Percentiles rank a stretch among this genome's conserved stretches.
Evolutionary conservation across 2,113 vertebrate species (phyloP).

Genomic region (Oryzias melastigma): DNA sequence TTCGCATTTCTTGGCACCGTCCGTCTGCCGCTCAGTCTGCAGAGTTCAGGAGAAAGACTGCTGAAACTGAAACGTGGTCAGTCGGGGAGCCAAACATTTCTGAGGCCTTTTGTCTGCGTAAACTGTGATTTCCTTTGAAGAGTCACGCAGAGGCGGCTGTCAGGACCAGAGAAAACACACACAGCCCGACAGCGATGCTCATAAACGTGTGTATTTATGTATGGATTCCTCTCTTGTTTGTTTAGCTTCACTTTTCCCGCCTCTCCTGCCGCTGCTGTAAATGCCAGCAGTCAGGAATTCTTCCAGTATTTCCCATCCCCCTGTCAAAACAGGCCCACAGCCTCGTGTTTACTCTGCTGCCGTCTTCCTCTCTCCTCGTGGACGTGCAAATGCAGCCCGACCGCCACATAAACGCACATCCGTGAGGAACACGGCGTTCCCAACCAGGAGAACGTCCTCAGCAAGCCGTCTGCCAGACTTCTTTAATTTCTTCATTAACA

Average conservation of each 20-base stretch:
- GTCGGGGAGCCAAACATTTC: conserved; percentile 19
- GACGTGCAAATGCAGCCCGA: conserved; percentile 20
- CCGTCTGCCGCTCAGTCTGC: conserved; percentile 16
- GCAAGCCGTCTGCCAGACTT: neutral
- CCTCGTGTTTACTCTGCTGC: conserved; percentile 48
- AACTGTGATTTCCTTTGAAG: conserved; percentile 12
- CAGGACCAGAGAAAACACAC: neutral
- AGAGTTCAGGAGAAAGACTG: conserved; percentile 24
- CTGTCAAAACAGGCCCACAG: conserved; percentile 48
- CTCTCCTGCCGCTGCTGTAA: conserved; percentile 17
- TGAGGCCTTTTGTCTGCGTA: conserved; percentile 9
- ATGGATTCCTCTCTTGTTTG: conserved; percentile 7
- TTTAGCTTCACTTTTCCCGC: conserved; percentile 25
- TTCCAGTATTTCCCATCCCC: conserved; percentile 62
- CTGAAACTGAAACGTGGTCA: conserved; percentile 23
- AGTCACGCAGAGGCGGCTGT: conserved; percentile 12
- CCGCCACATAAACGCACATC: conserved; percentile 25
- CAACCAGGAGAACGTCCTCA: neutral
- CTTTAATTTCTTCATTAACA: neutral
- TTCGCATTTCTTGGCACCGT: conserved; percentile 44
- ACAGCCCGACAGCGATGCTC: neutral
- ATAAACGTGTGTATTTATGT: neutral
- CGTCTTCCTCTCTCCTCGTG: conserved; percentile 29
- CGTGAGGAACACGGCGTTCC: neutral
- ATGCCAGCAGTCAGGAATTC: conserved; percentile 60